Base-by-base conservation (phyloP, 2,888 invertebrate species). In the Lycophotia porphyrea region DNA sequence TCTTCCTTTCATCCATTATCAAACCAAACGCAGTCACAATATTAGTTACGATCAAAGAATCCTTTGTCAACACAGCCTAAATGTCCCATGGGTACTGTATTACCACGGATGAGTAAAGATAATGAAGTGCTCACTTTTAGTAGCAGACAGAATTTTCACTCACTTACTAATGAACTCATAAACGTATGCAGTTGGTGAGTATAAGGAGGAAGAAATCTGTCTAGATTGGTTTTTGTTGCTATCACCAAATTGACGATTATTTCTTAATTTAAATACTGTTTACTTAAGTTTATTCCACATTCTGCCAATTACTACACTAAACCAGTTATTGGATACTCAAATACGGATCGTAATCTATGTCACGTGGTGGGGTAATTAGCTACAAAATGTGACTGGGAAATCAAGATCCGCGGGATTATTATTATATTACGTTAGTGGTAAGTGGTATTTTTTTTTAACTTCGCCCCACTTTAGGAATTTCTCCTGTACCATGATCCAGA, bases 21-120 rank as follows among this genome's bases (percentile, higher is more conserved):
- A 49, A 84, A 36, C 36, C 49, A 68, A 71, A 76, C 70, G 77
- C 76, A 82, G 67, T 52, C 34, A 39, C 27, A 68, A 73, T 76
- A 84, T 80, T 65, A 66, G 63, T 63, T 60, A 64, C 27, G 39
- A 61, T 52, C 61, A 76, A 84, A 84, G 73, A 71, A 70, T 71
- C 60, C 85, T 76, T 73, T 74, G 68, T 65, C 58, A 84, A 84
- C 63, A 84, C 36, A 71, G 72, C 76, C 66, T 70, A 60, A 82
- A 75, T 74, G 13, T 70, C 78, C 67, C 63, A 42, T 15, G 21
- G 18, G 63, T 18, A 55, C 18, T 52, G 27, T 42, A 8, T 18
- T 36, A n/a, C 55, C 77, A 64, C 15, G 8, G 39, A 81, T 39
- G 24, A 49, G 15, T 4, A 18, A 74, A 27, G 1, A 34, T 15